Conservation (phyloP, 2,888 invertebrate species). For the Dynastes tityus region DNA sequence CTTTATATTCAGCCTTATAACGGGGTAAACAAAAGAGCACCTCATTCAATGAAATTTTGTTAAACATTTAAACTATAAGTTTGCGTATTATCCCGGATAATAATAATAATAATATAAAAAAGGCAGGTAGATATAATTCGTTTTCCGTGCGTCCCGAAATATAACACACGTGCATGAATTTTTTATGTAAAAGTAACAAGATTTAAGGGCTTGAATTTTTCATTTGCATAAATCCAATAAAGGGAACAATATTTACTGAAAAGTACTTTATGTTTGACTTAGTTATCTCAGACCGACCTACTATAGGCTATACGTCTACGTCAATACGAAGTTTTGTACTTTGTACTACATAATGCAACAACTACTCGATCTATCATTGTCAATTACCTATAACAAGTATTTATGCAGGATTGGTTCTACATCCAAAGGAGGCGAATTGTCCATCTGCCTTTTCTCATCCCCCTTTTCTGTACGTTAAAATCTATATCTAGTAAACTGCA, state of each 20-base stretch:
- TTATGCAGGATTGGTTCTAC: slow-evolving; percentile 63
- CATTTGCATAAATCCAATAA: slow-evolving; percentile 60
- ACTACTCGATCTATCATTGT: slow-evolving; percentile 65
- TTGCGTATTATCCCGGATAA: too few relatives aligned
- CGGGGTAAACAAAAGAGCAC: neutral
- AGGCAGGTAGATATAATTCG: too few relatives aligned
- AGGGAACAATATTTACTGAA: slow-evolving; percentile 57
- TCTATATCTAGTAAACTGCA: slow-evolving; percentile 53
- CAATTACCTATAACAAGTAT: slow-evolving; percentile 65
- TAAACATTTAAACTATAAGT: neutral
- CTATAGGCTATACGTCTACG: slow-evolving; percentile 59
- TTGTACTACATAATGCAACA: slow-evolving; percentile 64
- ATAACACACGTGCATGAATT: slow-evolving; percentile 9
- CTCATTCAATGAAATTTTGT: neutral
- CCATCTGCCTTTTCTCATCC: slow-evolving; percentile 60
- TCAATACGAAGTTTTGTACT: slow-evolving; percentile 63
- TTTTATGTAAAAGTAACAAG: slow-evolving; percentile 30
- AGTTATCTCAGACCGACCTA: slow-evolving; percentile 54
- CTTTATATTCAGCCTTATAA: slow-evolving; percentile 3
- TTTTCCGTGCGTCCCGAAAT: neutral
- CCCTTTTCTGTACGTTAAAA: slow-evolving; percentile 56
- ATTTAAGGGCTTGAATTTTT: slow-evolving; percentile 50
- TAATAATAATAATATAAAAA: too few relatives aligned
- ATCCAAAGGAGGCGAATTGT: slow-evolving; percentile 63
- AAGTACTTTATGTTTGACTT: slow-evolving; percentile 57